Conservation (phyloP, 1,140 invertebrate species). For the Drepana arcuata region DNA sequence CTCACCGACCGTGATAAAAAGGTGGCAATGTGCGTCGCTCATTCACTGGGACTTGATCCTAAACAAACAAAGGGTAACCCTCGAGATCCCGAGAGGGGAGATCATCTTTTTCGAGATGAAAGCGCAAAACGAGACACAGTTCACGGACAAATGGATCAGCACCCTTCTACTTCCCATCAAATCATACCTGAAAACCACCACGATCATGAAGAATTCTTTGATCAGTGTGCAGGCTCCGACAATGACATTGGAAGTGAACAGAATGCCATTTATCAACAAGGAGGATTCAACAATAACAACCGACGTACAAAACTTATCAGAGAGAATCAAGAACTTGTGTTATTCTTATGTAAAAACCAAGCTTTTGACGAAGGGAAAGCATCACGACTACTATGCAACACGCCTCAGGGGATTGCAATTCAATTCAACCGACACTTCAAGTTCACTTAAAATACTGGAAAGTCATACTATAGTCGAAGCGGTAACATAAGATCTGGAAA, state of each 20-base stretch:
- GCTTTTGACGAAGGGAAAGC: constrained; percentile 21
- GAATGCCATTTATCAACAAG: not conserved
- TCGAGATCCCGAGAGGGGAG: constrained; percentile 14
- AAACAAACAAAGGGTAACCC: constrained; percentile 6
- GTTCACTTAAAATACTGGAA: too few species aligned
- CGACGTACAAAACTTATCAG: constrained; percentile 5
- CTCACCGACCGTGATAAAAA: constrained; percentile 14
- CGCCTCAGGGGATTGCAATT: constrained; percentile 19
- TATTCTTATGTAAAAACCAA: constrained; percentile 20
- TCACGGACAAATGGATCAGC: constrained; percentile 5
- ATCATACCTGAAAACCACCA: constrained; percentile 3
- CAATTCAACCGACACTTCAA: constrained; percentile 15
- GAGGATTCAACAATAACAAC: not conserved
- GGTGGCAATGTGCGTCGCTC: constrained; percentile 19
- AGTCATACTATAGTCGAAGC: too few species aligned
- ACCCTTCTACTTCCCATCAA: constrained; percentile 9
- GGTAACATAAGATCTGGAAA: too few species aligned
- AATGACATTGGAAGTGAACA: constrained; percentile 10
- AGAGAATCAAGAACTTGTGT: constrained; percentile 19
- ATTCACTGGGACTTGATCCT: constrained; percentile 14
- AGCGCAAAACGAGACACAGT: constrained; percentile 1
- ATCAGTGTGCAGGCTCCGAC: not conserved
- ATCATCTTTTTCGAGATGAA: constrained; percentile 10
- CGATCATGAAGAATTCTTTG: constrained; percentile 1
- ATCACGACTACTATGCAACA: constrained; percentile 14